Conservation (phyloP, 2,113 vertebrate species). For the Mandrillus leucophaeus region DNA sequence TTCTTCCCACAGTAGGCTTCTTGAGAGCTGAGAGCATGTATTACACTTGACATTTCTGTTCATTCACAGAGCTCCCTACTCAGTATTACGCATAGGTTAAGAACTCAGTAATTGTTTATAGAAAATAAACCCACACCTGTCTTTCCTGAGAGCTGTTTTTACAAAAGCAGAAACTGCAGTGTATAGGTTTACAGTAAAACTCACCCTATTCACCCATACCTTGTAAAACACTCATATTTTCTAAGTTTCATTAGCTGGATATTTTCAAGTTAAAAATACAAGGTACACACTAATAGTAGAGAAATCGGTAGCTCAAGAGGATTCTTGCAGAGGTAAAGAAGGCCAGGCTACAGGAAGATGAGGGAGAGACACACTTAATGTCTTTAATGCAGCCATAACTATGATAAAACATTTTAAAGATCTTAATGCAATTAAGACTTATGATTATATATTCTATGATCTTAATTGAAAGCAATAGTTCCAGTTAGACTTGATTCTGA, state of each 20-base stretch:
- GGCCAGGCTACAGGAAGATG: neutral
- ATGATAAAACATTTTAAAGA: slow-evolving; percentile 16
- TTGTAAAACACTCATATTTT: neutral
- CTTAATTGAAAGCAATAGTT: slow-evolving; percentile 16
- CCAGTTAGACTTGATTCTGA: slow-evolving; percentile 14
- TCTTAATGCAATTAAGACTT: neutral
- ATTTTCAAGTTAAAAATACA: slow-evolving; percentile 52
- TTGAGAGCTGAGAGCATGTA: neutral
- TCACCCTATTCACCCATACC: neutral
- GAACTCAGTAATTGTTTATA: slow-evolving; percentile 17
- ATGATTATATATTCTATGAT: neutral
- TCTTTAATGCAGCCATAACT: neutral
- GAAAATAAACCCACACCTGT: slow-evolving; percentile 42
- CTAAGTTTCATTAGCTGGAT: neutral
- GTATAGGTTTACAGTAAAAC: slow-evolving; percentile 7
- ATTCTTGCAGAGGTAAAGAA: neutral
- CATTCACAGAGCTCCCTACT: neutral
- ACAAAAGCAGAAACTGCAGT: neutral
- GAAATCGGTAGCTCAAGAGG: neutral
- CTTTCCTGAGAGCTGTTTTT: slow-evolving; percentile 18
- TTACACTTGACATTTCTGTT: neutral
- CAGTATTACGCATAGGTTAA: neutral
- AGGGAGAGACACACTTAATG: neutral
- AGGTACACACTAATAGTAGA: neutral
- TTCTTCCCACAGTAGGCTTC: neutral